Percentiles rank a stretch among this genome's conserved stretches.
phyloP scores from a whole-genome alignment of 2,113 vertebrate genomes.

The Dipodomys ordii region DNA sequence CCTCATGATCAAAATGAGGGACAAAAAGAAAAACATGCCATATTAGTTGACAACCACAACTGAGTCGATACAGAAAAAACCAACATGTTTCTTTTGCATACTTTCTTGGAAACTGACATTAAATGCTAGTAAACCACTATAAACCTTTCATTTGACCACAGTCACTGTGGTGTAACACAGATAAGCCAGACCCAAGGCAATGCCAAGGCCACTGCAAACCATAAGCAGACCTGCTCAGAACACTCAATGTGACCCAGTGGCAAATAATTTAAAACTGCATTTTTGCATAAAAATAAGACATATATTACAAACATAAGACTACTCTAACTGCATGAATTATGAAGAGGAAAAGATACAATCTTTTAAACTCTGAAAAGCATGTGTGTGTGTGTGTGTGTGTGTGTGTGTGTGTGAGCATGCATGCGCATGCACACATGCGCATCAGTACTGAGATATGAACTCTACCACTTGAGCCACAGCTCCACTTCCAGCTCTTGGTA shows the following conservation, averaged over 20 bases:
- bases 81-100: background rate
- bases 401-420: too few relatives aligned
- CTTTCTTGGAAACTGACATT: background rate
- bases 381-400: too few relatives aligned
- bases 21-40: background rate
- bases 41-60: background rate
- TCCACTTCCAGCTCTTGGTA: too few relatives aligned
- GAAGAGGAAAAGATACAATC: background rate
- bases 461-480: too few relatives aligned
- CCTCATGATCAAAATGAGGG: background rate
- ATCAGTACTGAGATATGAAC: too few relatives aligned
- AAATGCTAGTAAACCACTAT: background rate
- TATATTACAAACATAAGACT: background rate
- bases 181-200: background rate
- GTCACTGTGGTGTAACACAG: background rate
- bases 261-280: background rate
- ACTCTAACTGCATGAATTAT: background rate
- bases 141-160: background rate
- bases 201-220: background rate
- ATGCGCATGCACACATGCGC: too few relatives aligned
- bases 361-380: background rate
- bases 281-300: conserved; percentile 32
- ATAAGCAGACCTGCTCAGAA: background rate
- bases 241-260: background rate
- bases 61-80: conserved; percentile 16